These are phyloP conservation scores for Drosophila sp. DNA, from an alignment of 1,140 invertebrate genomes.

Conservation along the genomic window DNA sequence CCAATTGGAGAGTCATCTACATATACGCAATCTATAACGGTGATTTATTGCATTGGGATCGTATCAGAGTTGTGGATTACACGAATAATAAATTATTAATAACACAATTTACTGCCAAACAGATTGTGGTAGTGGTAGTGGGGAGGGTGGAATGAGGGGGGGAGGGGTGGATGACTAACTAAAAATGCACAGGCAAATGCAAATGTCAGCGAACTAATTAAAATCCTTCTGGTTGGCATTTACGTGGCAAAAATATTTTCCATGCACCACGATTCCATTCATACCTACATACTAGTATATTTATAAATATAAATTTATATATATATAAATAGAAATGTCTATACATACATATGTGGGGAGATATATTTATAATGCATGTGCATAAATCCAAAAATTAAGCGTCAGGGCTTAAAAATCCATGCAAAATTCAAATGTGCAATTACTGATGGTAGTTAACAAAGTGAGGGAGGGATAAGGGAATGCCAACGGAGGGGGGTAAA, in stretches of 20 bases:
- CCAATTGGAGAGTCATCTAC: not conserved
- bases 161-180: not conserved
- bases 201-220: conserved; percentile 66
- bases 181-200: conserved; percentile 38
- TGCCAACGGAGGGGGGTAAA: not conserved
- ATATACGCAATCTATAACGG: conserved; percentile 6
- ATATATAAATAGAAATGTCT: not conserved
- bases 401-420: conserved; percentile 62
- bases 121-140: not conserved
- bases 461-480: conserved; percentile 12
- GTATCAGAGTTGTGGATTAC: conserved; percentile 8
- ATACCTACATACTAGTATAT: not conserved
- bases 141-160: not conserved
- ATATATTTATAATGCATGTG: conserved; percentile 68
- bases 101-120: conserved; percentile 39
- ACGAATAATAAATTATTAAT: conserved; percentile 46
- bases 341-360: not conserved
- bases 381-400: conserved; percentile 69
- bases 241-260: conserved; percentile 30
- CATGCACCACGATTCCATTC: too few species aligned
- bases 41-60: conserved; percentile 11
- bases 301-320: not conserved
- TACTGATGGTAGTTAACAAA: conserved; percentile 42
- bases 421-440: conserved; percentile 70
- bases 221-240: conserved; percentile 31